Evolutionary conservation across 2,113 vertebrate species (phyloP), one percentile per base, ranked within the genome.

Genomic region (Rana temporaria): DNA sequence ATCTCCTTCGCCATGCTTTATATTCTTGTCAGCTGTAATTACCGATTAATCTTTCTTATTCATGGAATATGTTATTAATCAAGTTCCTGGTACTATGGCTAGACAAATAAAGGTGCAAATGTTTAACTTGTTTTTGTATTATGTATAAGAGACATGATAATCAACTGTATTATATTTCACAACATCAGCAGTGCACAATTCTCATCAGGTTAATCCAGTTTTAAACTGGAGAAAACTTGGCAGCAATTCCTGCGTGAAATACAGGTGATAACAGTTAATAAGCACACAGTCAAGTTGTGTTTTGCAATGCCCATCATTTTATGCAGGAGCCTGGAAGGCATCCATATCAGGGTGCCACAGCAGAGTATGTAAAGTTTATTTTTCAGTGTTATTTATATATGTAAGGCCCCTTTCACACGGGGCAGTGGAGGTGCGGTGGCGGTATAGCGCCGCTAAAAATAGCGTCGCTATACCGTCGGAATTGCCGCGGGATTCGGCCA

Each of bases 111-210:
- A 69, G 67, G 53, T 75, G 72, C 19, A 80, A 70, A 70, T 62
- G 67, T 80, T 80, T 70, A 70, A 62, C 67, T 80, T 70, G 65
- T 73, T 73, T 72, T 73, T 65, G 38, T 32, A 19, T 22, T 38
- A 65, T 26, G 52, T 14, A 65, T 64, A 62, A 74, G 60, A 67
- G 67, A 75, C 53, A 42, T 57, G 71, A 65, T 82, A 30, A 82
- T 75, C 70, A 75, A 82, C 62, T 82, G 53, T 82, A 32, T 82
- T 75, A 74, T 42, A 65, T 81, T 81, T 81, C 79, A 56, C 19
- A 81, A 63, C 59, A 75, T 66, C 48, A 56, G 62, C 48, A 57
- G 57, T 48, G 42, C 42, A 48, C 42, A 74, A 82, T 66, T 73
- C 56, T 52, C 59, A 64, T 75, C 70, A 57, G n/a, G 70, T 75